Evolutionary conservation across 2,888 invertebrate genomes (phyloP).

Genomic region (Volucella inflata): DNA sequence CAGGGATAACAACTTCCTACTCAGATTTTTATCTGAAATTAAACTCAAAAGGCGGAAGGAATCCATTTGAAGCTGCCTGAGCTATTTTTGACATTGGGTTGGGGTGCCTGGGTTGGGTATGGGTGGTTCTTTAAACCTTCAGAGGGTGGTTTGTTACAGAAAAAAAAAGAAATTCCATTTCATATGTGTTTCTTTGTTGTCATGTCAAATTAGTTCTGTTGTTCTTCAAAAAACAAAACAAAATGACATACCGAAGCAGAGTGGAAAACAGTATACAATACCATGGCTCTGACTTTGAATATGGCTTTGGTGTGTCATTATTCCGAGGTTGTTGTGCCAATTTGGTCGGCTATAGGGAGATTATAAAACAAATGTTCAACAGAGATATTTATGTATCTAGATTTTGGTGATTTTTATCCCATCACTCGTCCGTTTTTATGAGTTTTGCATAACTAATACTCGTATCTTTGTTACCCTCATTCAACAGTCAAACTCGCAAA

Average conservation of each 20-base stretch:
- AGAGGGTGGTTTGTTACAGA: conserved; percentile 17
- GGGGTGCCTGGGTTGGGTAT: background rate
- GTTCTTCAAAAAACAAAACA: conserved; percentile 37
- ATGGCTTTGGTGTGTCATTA: conserved; percentile 29
- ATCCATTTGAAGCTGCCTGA: conserved; percentile 54
- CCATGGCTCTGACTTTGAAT: conserved; percentile 15
- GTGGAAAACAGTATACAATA: conserved; percentile 12
- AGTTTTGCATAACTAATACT: conserved; percentile 65
- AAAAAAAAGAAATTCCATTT: conserved; percentile 50
- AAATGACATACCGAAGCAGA: conserved; percentile 54
- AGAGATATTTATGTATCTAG: conserved; percentile 18
- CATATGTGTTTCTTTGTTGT: conserved; percentile 67
- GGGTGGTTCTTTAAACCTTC: background rate
- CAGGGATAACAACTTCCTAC: conserved; percentile 71
- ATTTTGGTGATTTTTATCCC: conserved; percentile 19
- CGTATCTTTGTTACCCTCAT: conserved; percentile 54
- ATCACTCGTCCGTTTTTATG: conserved; percentile 38
- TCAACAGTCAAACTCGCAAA: conserved; percentile 6
- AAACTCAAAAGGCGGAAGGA: conserved; percentile 74
- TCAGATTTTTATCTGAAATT: conserved; percentile 71
- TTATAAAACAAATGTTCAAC: conserved; percentile 25
- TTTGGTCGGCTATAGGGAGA: conserved; percentile 5
- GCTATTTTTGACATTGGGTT: conserved; percentile 27
- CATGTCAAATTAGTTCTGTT: conserved; percentile 69
- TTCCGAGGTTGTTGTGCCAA: conserved; percentile 67